Evolutionary conservation across 2,888 invertebrate genomes (phyloP).

Genomic region (Mantis religiosa): DNA sequence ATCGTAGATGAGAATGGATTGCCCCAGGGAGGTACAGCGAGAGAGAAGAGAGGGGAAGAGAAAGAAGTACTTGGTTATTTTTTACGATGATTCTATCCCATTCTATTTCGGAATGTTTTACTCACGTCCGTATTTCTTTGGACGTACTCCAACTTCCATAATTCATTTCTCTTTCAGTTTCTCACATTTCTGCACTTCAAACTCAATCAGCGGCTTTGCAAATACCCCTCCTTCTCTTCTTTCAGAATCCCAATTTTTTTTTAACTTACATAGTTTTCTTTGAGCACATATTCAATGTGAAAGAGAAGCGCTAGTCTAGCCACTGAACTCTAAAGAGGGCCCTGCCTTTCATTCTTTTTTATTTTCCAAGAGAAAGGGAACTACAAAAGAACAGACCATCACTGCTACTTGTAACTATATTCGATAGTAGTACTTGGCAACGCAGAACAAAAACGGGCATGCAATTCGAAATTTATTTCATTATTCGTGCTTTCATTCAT

Average conservation of each 20-base stretch:
- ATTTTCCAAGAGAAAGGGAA: background rate
- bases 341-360: background rate
- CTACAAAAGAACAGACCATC: background rate
- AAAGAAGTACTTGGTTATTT: no score
- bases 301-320: background rate
- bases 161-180: background rate
- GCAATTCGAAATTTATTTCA: no score
- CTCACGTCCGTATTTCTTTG: background rate
- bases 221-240: background rate
- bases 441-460: no score
- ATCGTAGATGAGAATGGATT: no score
- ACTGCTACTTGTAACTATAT: background rate
- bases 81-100: background rate
- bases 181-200: background rate
- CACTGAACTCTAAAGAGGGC: background rate
- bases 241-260: background rate
- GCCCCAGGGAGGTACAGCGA: no score
- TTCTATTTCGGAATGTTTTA: background rate
- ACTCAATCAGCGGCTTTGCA: background rate
- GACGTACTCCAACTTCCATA: background rate
- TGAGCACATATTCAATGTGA: background rate
- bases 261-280: background rate
- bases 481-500: no score
- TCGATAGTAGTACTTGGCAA: background rate
- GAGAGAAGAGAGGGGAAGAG: no score